Percentiles rank a stretch among this genome's conserved stretches.
Evolutionary conservation across 2,113 vertebrate genomes (phyloP).

Genomic region (Piprites chloris): DNA sequence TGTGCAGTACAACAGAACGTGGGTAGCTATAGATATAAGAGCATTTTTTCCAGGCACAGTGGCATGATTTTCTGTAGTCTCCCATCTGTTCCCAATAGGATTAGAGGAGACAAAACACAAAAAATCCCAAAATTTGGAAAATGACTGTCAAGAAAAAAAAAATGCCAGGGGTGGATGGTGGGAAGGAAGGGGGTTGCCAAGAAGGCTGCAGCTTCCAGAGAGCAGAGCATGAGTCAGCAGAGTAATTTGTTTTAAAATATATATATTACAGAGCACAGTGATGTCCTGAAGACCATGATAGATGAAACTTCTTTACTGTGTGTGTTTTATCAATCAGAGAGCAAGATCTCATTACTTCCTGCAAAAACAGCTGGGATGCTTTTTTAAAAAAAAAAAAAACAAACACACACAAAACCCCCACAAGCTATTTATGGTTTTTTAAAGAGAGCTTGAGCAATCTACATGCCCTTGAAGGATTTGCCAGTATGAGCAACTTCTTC

Average conservation of each 20-base stretch:
- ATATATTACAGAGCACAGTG: background rate
- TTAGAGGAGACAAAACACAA: background rate
- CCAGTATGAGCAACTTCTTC: background rate
- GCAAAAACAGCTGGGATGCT: conserved; percentile 33
- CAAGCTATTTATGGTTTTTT: background rate
- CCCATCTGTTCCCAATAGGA: background rate
- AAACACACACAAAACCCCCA: background rate
- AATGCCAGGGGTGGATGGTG: background rate
- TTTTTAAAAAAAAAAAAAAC: background rate
- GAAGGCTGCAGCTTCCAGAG: background rate
- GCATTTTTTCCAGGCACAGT: background rate
- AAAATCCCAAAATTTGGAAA: background rate
- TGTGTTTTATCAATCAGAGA: conserved; percentile 64
- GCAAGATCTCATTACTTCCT: conserved; percentile 16
- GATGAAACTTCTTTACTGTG: conserved; percentile 41
- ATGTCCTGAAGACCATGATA: conserved; percentile 8
- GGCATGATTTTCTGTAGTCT: background rate
- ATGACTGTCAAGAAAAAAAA: background rate
- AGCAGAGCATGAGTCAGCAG: conserved; percentile 56
- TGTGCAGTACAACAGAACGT: fast-evolving
- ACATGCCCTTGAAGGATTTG: background rate
- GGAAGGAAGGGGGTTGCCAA: background rate
- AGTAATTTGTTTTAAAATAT: background rate
- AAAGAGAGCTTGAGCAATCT: background rate
- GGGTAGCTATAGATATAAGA: background rate